Evolutionary conservation across 2,797 vertebrate species (phyloP), one percentile per base, ranked within the genome.

Genomic region (Fistularia commersonii): DNA sequence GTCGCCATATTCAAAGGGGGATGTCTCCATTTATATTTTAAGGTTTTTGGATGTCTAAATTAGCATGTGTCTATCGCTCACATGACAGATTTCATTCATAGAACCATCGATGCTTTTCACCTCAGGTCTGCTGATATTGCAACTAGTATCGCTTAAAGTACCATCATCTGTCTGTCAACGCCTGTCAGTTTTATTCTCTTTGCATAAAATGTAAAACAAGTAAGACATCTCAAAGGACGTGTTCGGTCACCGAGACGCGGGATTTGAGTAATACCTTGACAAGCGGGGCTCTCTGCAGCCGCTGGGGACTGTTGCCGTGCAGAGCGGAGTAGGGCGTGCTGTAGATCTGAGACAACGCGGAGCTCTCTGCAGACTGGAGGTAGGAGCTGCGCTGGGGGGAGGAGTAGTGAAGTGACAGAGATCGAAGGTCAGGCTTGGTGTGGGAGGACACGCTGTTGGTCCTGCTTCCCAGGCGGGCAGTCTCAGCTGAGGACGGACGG

Each of bases 361-460:
- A 54, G 41, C 72, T 84, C 9, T 88, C 84, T 0, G 33, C 10
- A 1, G 89, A 63, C 42, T 88, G 77, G 0, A 79, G 73, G 43
- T 87, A 86, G 54, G 82, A 74, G 51, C 63, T 51, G 9, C 58
- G 84, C 54, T 91, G 89, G 0, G 79, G 48, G 5, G 92, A 91
- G 51, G 90, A 91, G 79, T 84, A 69, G 58, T 80, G 81, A 8
- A 80, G 60, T 0, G 89, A 87, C 35, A 79, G 36, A 44, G 88
- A 90, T 63, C 76, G 88, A 0, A 75, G 54, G 41, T 87, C 83
- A 0, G 82, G 81, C 48, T 82, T 92, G 53, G 79, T 79, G 74
- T 88, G 89, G 46, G 93, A 90, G 0, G 88, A 94, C 11, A 91
- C 69, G 57, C 86, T 72, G 62, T 91, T 94, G 80, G 74, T 83